A percentile compares a stretch with the other conserved stretches of the same genome.
Evolutionary conservation across 2,113 vertebrate genomes (phyloP).

Genomic region (Lontra canadensis): DNA sequence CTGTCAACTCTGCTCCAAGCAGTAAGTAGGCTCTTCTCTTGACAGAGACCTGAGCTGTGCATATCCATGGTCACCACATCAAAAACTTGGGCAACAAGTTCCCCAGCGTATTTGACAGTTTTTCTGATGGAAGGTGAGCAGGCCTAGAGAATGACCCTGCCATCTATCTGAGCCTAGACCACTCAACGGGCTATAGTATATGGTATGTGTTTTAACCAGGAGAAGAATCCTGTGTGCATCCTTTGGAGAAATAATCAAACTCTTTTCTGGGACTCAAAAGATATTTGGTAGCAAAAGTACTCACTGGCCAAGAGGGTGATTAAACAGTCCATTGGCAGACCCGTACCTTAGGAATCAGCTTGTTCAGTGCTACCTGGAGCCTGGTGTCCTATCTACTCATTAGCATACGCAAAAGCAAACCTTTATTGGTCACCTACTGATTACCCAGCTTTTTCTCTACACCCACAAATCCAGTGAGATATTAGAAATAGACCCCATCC

Average conservation of each 20-base stretch:
- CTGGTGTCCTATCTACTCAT: background rate
- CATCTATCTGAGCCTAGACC: background rate
- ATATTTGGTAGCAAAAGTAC: background rate
- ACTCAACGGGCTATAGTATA: background rate
- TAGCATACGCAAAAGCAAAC: background rate
- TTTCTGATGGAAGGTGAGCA: background rate
- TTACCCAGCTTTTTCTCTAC: background rate
- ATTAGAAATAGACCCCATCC: background rate
- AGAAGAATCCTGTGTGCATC: background rate
- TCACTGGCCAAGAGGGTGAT: background rate
- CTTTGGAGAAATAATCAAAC: conserved; percentile 16
- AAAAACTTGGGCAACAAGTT: background rate
- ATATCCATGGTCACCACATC: background rate
- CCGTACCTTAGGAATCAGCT: background rate
- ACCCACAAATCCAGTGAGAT: background rate
- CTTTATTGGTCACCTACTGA: conserved; percentile 25
- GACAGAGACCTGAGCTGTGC: background rate
- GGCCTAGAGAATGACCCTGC: background rate
- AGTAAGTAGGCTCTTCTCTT: background rate
- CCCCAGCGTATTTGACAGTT: background rate
- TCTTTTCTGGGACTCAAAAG: conserved; percentile 1
- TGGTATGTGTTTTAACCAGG: background rate
- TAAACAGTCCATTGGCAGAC: background rate
- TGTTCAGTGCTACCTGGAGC: background rate
- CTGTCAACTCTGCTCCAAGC: background rate